Conservation (phyloP, 2,113 vertebrate genomes). For the Epinephelus moara region DNA sequence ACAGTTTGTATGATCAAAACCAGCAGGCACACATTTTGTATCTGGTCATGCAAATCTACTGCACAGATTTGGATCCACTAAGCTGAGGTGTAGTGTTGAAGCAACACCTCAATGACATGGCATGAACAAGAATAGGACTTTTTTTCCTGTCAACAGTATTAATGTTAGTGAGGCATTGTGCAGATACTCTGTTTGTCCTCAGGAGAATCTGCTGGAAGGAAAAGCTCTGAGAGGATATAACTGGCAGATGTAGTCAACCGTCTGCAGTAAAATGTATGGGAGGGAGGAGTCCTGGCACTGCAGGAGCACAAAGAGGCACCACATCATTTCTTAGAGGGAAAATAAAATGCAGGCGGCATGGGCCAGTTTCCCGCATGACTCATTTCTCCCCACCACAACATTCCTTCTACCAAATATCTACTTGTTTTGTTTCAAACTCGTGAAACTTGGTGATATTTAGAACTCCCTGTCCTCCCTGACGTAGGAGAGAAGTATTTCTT, state of each 20-base stretch:
- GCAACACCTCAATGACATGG: not conserved
- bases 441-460: not conserved
- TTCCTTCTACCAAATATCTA: slow-evolving; percentile 33
- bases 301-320: slow-evolving; percentile 13
- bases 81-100: not conserved
- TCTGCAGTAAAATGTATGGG: not conserved
- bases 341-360: slow-evolving; percentile 14
- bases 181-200: not conserved
- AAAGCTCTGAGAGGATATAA: not conserved
- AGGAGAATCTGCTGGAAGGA: not conserved
- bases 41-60: not conserved
- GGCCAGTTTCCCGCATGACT: slow-evolving; percentile 69
- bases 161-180: not conserved
- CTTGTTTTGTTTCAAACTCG: not conserved
- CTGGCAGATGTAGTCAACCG: not conserved
- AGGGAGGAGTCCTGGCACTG: slow-evolving; percentile 13
- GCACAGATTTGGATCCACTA: not conserved
- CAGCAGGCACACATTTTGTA: not conserved
- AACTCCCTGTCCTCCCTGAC: not conserved
- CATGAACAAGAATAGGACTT: not conserved
- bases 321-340: slow-evolving; percentile 6
- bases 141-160: not conserved
- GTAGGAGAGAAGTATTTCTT: not conserved
- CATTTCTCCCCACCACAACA: slow-evolving; percentile 72
- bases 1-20: not conserved